These are phyloP conservation scores for Pseudochaenichthys georgianus DNA, from an alignment of 2,797 vertebrate genomes.

Conservation along the genomic window DNA sequence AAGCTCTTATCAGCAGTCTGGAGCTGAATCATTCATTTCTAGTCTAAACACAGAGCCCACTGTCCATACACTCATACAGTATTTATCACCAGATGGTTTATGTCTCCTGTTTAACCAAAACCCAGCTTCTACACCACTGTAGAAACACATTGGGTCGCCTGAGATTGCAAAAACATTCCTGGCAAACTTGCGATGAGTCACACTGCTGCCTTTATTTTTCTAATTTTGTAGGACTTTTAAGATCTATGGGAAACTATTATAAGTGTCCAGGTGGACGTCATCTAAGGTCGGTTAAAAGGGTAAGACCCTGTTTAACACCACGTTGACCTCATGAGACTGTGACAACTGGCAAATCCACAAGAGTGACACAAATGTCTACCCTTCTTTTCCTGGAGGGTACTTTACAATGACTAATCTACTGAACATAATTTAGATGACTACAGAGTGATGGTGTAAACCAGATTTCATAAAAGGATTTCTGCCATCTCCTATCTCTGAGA, in stretches of 20 bases:
- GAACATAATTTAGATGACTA: constrained; percentile 17
- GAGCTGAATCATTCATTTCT: constrained; percentile 59
- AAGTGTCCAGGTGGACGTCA: constrained; percentile 46
- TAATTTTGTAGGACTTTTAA: constrained; percentile 12
- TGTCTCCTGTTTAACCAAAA: constrained; percentile 47
- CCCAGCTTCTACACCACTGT: constrained; percentile 38
- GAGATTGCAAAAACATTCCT: constrained; percentile 36
- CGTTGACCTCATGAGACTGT: constrained; percentile 18
- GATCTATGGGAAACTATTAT: constrained; percentile 46
- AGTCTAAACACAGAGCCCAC: constrained; percentile 61
- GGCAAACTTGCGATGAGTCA: constrained; percentile 19
- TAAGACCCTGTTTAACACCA: constrained; percentile 28
- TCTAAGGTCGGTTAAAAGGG: constrained; percentile 44
- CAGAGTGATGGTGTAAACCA: constrained; percentile 12
- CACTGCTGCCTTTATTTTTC: constrained; percentile 12
- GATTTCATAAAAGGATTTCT: constrained; percentile 8
- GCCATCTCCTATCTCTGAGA: constrained; percentile 10
- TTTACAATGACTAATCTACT: constrained; percentile 14
- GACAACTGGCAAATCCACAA: constrained; percentile 13
- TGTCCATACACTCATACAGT: constrained; percentile 33
- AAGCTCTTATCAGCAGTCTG: constrained; percentile 70
- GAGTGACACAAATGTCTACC: constrained; percentile 5
- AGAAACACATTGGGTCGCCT: constrained; percentile 30
- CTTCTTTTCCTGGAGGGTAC: constrained; percentile 1
- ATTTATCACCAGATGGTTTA: constrained; percentile 56